Percentiles rank a stretch among this genome's conserved stretches.
Evolutionary conservation across 2,113 vertebrate species (phyloP).

Genomic region (Atherinomorus stipes): DNA sequence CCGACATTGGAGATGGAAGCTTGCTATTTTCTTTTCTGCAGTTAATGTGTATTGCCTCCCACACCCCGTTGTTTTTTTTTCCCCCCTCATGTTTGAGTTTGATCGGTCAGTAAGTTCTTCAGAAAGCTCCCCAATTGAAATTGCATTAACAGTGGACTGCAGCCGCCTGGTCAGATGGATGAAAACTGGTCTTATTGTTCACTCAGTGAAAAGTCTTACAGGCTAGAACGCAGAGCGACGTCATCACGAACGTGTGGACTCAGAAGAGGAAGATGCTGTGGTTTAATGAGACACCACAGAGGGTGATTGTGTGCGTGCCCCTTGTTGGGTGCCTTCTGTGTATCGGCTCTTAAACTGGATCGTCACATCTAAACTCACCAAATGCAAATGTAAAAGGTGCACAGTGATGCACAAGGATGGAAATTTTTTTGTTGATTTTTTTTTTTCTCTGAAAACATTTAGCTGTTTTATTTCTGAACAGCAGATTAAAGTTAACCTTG

Average conservation of each 20-base stretch:
- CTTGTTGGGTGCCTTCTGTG: slow-evolving; percentile 24
- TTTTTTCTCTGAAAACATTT: slow-evolving; percentile 39
- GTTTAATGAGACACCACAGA: slow-evolving; percentile 31
- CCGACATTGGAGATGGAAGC: slow-evolving; percentile 41
- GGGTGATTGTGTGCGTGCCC: slow-evolving; percentile 4
- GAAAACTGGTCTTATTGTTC: slow-evolving; percentile 57
- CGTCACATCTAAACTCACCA: slow-evolving; percentile 36
- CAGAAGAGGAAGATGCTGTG: slow-evolving; percentile 16
- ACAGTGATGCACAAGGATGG: slow-evolving; percentile 52
- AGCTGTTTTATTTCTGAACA: slow-evolving; percentile 42
- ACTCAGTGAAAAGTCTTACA: slow-evolving; percentile 50
- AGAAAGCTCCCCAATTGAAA: slow-evolving; percentile 19
- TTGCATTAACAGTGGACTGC: slow-evolving; percentile 20
- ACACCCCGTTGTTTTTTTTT: slow-evolving; percentile 26
- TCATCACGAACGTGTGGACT: slow-evolving; percentile 31
- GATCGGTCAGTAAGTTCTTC: slow-evolving; percentile 13
- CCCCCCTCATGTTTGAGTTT: slow-evolving; percentile 33
- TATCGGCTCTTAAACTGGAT: slow-evolving; percentile 64
- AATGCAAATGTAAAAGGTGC: slow-evolving; percentile 43
- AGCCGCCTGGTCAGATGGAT: slow-evolving; percentile 33
- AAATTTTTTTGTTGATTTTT: slow-evolving; percentile 22
- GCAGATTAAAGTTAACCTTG: slow-evolving; percentile 25
- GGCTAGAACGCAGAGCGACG: slow-evolving; percentile 38
- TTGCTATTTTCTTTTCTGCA: slow-evolving; percentile 46
- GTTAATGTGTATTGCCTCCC: slow-evolving; percentile 68